phyloP scores from a whole-genome alignment of 2,797 vertebrate species.

The Ambastaia sidthimunki region DNA sequence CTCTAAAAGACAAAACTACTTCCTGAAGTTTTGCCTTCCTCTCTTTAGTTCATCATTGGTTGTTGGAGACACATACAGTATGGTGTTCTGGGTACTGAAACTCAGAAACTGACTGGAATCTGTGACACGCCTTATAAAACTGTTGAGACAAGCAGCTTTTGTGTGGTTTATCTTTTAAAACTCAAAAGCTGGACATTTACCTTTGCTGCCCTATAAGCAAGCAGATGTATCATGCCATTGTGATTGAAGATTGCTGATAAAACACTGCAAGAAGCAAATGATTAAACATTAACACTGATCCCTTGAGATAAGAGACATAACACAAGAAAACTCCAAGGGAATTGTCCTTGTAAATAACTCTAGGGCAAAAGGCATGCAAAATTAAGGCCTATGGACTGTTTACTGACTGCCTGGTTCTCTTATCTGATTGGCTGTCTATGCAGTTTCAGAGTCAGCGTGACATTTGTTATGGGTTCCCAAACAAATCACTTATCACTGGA shows the following conservation, averaged over 20 bases:
- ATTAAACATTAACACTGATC: not conserved
- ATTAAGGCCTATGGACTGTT: too few relatives aligned
- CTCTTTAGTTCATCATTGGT: not conserved
- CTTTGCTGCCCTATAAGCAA: not conserved
- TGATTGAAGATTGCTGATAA: too few relatives aligned
- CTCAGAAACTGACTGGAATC: too few relatives aligned
- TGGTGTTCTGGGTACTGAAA: too few relatives aligned
- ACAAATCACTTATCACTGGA: too few relatives aligned
- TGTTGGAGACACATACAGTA: not conserved
- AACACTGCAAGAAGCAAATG: not conserved
- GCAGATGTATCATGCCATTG: not conserved
- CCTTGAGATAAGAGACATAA: not conserved
- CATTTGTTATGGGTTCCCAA: too few relatives aligned
- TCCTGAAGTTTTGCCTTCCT: not conserved
- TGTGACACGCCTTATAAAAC: too few relatives aligned
- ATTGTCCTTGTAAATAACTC: not conserved
- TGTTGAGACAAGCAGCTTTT: too few relatives aligned
- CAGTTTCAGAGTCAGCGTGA: too few relatives aligned
- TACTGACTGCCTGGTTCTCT: too few relatives aligned
- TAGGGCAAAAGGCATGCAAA: not conserved
- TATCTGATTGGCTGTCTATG: too few relatives aligned
- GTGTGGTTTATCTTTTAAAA: too few relatives aligned
- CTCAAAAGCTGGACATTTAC: not conserved
- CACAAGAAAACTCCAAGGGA: not conserved
- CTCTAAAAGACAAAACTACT: constrained; percentile 4